Evolutionary conservation across 2,797 vertebrate species (phyloP).

Genomic region (Capromys pilorides): DNA sequence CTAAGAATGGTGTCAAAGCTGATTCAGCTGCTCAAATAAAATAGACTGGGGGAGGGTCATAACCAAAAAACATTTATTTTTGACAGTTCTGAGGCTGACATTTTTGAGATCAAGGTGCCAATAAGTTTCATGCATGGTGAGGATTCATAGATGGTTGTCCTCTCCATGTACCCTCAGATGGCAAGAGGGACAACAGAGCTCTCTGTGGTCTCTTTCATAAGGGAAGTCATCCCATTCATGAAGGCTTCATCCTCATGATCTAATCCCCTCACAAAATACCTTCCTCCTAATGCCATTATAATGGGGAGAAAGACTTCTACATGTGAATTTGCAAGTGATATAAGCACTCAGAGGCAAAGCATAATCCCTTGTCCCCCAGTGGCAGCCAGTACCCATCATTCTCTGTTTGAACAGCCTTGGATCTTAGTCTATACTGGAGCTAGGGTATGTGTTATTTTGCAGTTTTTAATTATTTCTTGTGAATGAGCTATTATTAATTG

Average conservation of each 20-base stretch:
- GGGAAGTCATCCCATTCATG: background rate
- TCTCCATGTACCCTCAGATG: background rate
- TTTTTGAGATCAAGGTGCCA: background rate
- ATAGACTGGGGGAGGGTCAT: background rate
- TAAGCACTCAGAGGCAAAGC: background rate
- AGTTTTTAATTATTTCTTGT: conserved; percentile 23
- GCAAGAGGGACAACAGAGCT: background rate
- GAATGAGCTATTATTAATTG: conserved; percentile 9
- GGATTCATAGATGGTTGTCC: background rate
- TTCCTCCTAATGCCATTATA: background rate
- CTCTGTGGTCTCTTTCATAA: background rate
- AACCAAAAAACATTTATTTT: background rate
- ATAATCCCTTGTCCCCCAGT: background rate
- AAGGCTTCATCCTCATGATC: background rate
- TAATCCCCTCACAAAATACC: background rate
- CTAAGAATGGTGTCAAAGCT: background rate
- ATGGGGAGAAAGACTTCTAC: background rate
- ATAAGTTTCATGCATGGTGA: background rate
- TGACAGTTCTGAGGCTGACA: background rate
- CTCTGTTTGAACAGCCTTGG: background rate
- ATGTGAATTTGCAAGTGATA: background rate
- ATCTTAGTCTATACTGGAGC: background rate
- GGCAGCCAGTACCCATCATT: background rate
- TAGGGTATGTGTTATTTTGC: background rate
- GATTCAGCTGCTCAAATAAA: background rate